Base-by-base conservation (phyloP, 2,113 vertebrate species). In the Dendropsophus ebraccatus region DNA sequence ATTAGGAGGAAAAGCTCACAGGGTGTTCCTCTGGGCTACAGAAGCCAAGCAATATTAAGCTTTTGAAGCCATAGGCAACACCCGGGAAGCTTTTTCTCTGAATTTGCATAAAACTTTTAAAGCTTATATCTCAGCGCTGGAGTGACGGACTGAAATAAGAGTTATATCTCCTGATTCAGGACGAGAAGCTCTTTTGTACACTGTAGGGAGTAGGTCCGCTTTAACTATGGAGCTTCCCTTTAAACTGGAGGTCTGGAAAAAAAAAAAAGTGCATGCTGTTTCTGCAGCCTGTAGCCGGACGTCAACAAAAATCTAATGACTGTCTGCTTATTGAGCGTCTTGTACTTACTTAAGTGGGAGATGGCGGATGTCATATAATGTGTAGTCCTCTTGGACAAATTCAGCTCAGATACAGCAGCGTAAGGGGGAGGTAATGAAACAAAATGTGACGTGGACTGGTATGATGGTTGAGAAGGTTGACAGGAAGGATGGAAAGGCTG, bases 301-400 rank as follows among this genome's bases (percentile, higher is more conserved):
- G 14, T 50, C 50, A 84, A 41, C 52, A 84, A 60, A 84, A 84
- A 35, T 32, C 28, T 28, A 14, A 67, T 56, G 62, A 65, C 56
- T 83, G 54, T 17, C 73, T 76, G 52, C 60, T 83, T 88, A 32
- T 87, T 81, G 81, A 90, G 0, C 0, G 82, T 88, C 89, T 90
- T 54, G 94, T 96, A 98, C 97, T 98, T 97, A 98, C 96, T 96
- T 93, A 94, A 94, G 91, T 90, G 93, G 93, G 93, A 91, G 92
- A 92, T 89, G 92, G 93, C 89, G 92, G 95, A 90, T 93, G 94
- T 96, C 93, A 95, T 95, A 91, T 92, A 90, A 90, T 94, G 94
- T 94, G 96, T 94, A 91, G 90, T 95, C 94, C 94, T 95, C 96
- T 94, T 94, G 93, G 95, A 93, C 85, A 94, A 90, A 91, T 93